phyloP scores from a whole-genome alignment of 2,113 vertebrate species.

The Percina caprodes region DNA sequence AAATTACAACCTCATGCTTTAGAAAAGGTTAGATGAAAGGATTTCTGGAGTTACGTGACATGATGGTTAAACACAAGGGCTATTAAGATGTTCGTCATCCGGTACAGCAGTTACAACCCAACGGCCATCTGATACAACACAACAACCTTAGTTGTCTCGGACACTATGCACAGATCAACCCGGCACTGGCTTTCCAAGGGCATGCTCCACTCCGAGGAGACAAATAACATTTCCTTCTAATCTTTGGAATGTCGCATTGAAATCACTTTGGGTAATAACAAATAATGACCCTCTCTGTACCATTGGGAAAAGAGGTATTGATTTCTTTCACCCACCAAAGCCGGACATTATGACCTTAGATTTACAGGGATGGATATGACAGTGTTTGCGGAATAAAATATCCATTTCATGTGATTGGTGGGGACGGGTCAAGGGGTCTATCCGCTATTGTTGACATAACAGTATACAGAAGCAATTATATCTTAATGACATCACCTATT shows the following conservation, averaged over 20 bases:
- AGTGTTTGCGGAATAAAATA: slow-evolving; percentile 53
- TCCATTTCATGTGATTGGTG: slow-evolving; percentile 43
- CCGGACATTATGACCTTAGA: slow-evolving; percentile 70
- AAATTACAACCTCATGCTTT: slow-evolving; percentile 58
- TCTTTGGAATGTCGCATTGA: slow-evolving; percentile 60
- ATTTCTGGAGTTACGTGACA: slow-evolving; percentile 68
- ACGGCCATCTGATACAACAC: slow-evolving; percentile 50
- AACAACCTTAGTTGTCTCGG: slow-evolving; percentile 29
- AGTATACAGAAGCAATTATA: slow-evolving; percentile 19
- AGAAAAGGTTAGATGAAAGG: slow-evolving; percentile 72
- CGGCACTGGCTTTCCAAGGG: slow-evolving; percentile 62
- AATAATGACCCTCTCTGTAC: slow-evolving; percentile 74
- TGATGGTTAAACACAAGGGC: slow-evolving; percentile 55
- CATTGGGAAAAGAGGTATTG: slow-evolving; percentile 69
- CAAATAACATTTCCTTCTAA: slow-evolving; percentile 70
- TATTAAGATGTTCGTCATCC: slow-evolving; percentile 31
- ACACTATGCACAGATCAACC: slow-evolving; percentile 42
- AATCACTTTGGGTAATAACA: slow-evolving; percentile 80
- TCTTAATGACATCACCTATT: neutral
- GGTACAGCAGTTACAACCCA: slow-evolving; percentile 15
- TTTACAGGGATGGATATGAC: slow-evolving; percentile 67
- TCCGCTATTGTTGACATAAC: neutral
- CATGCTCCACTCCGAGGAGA: slow-evolving; percentile 54
- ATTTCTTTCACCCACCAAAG: slow-evolving; percentile 68
- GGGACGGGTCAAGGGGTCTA: slow-evolving; percentile 17